Base-by-base conservation (phyloP, 2,797 vertebrate genomes). In the Hafferia zeledoni region DNA sequence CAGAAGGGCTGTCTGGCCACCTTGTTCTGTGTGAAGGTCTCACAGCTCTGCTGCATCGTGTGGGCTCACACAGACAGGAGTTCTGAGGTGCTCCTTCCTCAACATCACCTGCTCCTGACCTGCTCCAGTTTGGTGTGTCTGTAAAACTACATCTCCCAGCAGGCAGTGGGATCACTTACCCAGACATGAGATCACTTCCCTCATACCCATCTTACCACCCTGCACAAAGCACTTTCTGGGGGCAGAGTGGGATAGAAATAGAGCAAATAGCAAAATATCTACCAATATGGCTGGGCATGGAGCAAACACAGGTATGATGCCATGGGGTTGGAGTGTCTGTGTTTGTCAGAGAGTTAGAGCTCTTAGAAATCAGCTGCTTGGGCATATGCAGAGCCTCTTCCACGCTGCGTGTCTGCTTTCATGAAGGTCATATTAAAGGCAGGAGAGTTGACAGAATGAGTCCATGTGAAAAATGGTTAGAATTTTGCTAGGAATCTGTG, bases 141-240 rank as follows among this genome's bases (percentile, higher is more conserved):
- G 22, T 53, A 22, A 87, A 96, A 98, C 98, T 97, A 95, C 98
- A 94, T 76, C 87, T 97, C 98, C 97, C 98, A 98, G 96, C 89
- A 97, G 97, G 94, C 97, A 77, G 14, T 20, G 4, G 83, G 82
- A 27, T 31, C 27, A 17, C 27, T 16, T 46, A 6, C 69, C 46
- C 70, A 55, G 41, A 52, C 18, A 8, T 85, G 87, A 87, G 94
- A 12, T 95, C 93, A 94, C 95, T 97, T 98, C 97, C 98, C 90
- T 65, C 63, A 22, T 25, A 22, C 70, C 90, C 84, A 53, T 93
- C 64, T 86, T 81, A 22, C 1, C 65, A 79, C 83, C 69, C 95
- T 95, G 93, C 61, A 8, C 76, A 79, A 5, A 76, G 63, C 59
- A 1, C 55, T 88, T 94, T 76, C 84, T 70, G 77, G 84, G 80